Conservation (phyloP, 2,888 invertebrate species). For the Cyclophora punctaria region DNA sequence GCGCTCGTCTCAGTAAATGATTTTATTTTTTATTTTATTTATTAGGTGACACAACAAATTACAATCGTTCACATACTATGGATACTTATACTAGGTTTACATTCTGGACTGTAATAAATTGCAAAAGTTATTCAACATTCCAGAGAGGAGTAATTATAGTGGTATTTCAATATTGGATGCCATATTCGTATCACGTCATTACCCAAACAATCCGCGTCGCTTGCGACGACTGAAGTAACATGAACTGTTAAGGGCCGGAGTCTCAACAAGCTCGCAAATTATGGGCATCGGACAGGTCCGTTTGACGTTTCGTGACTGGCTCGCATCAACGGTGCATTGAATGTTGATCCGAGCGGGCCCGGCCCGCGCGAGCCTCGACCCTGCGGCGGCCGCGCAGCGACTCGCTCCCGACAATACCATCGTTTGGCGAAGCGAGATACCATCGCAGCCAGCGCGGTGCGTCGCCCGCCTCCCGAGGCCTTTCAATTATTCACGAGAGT, state of each 20-base stretch:
- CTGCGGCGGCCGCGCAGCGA: constrained; percentile 9
- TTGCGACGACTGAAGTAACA: neutral
- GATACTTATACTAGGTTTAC: too few species aligned
- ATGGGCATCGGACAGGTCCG: constrained; percentile 18
- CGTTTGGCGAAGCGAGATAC: constrained; percentile 32
- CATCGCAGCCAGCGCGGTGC: constrained; percentile 37
- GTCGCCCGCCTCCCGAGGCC: constrained; percentile 34
- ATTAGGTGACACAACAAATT: too few species aligned
- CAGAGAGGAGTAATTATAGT: too few species aligned
- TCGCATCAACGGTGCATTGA: constrained; percentile 50
- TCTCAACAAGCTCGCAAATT: constrained; percentile 11
- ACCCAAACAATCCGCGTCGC: constrained; percentile 1
- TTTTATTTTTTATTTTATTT: too few species aligned
- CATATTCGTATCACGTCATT: constrained; percentile 2
- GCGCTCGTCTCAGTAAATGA: too few species aligned
- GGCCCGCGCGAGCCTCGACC: constrained; percentile 21
- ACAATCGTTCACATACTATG: too few species aligned
- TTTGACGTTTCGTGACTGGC: constrained; percentile 52
- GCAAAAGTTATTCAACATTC: too few species aligned
- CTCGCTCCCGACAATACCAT: constrained; percentile 9
- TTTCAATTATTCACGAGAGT: constrained; percentile 59
- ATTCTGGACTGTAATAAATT: too few species aligned
- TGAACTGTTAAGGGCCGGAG: neutral
- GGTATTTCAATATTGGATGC: neutral
- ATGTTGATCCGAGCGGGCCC: constrained; percentile 41